Evolutionary conservation across 2,888 invertebrate genomes (phyloP).

Genomic region (Polymixis lichenea): DNA sequence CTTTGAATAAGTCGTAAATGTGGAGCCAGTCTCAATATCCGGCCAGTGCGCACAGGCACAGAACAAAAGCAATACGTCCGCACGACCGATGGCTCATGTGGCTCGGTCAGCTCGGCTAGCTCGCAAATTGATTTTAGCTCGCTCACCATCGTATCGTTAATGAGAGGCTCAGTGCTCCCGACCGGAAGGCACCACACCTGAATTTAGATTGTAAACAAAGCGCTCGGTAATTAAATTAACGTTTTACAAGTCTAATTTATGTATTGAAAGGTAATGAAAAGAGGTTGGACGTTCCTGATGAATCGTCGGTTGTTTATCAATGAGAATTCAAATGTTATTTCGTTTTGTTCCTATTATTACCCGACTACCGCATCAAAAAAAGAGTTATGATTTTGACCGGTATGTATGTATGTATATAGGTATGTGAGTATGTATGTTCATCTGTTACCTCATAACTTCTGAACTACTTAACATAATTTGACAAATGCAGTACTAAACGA

Average conservation of each 20-base stretch:
- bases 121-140: conserved; percentile 49
- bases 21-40: conserved; percentile 17
- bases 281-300: conserved; percentile 10
- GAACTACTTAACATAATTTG: too few species aligned
- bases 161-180: conserved; percentile 29
- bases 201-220: conserved; percentile 54
- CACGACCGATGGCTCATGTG: conserved; percentile 13
- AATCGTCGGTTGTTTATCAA: conserved; percentile 7
- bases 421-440: too few species aligned
- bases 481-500: too few species aligned
- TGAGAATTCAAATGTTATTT: conserved; percentile 9
- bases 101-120: conserved; percentile 9
- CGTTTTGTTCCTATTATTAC: conserved; percentile 9
- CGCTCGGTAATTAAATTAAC: conserved; percentile 44
- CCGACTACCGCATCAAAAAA: too few species aligned
- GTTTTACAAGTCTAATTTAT: conserved; percentile 58
- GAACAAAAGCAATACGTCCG: conserved; percentile 21
- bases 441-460: too few species aligned
- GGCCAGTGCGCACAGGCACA: neutral
- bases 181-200: conserved; percentile 51
- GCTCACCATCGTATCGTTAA: conserved; percentile 43
- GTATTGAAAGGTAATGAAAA: conserved; percentile 33
- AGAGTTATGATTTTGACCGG: too few species aligned
- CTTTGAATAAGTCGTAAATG: conserved; percentile 4
- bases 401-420: too few species aligned